A percentile compares a stretch with the other conserved stretches of the same genome.
Evolutionary conservation across 2,797 vertebrate genomes (phyloP).

Genomic region (Malacoctenus gilli): DNA sequence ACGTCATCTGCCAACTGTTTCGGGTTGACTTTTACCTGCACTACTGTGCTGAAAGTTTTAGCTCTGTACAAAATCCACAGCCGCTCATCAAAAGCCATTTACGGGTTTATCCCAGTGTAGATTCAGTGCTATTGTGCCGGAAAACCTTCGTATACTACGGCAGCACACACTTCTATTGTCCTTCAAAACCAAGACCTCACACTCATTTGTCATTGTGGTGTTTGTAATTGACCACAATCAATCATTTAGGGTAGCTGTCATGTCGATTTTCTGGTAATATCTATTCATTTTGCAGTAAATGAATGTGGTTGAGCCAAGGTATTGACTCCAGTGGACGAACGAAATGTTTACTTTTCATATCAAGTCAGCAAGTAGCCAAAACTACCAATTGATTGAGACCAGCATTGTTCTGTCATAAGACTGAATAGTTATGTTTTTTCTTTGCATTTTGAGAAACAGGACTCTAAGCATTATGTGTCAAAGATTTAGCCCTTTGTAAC

Average conservation of each 20-base stretch:
- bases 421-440: too few species aligned
- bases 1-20: conserved; percentile 30
- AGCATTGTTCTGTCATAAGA: too few species aligned
- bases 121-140: conserved; percentile 38
- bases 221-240: conserved; percentile 50
- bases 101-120: conserved; percentile 38
- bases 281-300: conserved; percentile 6
- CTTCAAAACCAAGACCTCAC: conserved; percentile 62
- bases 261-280: conserved; percentile 17
- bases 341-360: conserved; percentile 12
- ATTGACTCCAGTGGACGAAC: too few species aligned
- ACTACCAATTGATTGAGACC: not conserved
- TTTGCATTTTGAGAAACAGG: too few species aligned
- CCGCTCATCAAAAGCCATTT: conserved; percentile 59
- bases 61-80: conserved; percentile 61
- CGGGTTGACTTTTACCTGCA: conserved; percentile 54
- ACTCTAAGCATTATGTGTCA: too few species aligned
- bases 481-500: too few species aligned
- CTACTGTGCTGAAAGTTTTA: conserved; percentile 76
- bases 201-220: conserved; percentile 63
- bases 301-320: not conserved
- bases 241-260: conserved; percentile 26
- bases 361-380: conserved; percentile 5
- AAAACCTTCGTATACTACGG: conserved; percentile 25
- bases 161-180: conserved; percentile 61